Evolutionary conservation across 2,113 vertebrate species (phyloP).

Genomic region (Cervus canadensis): DNA sequence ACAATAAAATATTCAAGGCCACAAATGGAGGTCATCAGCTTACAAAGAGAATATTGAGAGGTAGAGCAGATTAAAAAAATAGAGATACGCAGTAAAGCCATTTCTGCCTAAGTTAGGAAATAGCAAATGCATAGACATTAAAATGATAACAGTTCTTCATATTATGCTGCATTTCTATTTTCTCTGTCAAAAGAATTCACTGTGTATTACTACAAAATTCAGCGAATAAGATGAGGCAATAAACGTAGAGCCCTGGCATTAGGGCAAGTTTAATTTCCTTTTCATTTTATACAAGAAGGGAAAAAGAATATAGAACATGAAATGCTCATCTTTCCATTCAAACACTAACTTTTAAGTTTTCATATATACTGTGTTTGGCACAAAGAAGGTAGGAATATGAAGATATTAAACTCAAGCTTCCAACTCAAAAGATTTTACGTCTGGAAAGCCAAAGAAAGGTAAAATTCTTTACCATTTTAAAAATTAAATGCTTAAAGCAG

Average conservation of each 20-base stretch:
- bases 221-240: not conserved
- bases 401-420: slow-evolving; percentile 40
- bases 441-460: not conserved
- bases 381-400: not conserved
- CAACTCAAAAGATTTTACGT: slow-evolving; percentile 12
- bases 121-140: not conserved
- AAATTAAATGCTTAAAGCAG: slow-evolving; percentile 36
- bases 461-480: not conserved
- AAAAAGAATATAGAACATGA: not conserved
- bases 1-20: slow-evolving; percentile 61
- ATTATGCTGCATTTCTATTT: not conserved
- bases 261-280: slow-evolving; percentile 15
- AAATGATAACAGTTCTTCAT: not conserved
- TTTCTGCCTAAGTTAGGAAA: not conserved
- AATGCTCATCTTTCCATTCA: not conserved
- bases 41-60: slow-evolving; percentile 18
- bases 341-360: slow-evolving; percentile 4
- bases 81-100: not conserved
- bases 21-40: slow-evolving; percentile 16
- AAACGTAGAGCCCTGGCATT: not conserved
- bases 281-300: not conserved
- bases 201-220: not conserved
- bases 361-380: slow-evolving; percentile 7
- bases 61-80: not conserved
- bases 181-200: not conserved